These are phyloP conservation scores for Sardinella longiceps DNA, from an alignment of 2,797 vertebrate species.

Conservation along the genomic window DNA sequence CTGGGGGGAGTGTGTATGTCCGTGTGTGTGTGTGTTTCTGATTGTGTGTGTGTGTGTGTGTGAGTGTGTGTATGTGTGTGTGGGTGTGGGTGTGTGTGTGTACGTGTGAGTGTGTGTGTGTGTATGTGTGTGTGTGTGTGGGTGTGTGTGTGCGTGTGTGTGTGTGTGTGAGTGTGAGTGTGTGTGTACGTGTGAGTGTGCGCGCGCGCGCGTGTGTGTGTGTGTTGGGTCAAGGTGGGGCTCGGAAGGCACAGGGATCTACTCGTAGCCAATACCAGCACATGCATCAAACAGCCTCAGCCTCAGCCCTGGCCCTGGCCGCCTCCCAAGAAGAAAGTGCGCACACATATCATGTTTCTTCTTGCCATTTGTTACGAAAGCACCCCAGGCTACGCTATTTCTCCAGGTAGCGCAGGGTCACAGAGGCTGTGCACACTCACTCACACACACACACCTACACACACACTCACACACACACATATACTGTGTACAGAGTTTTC, in stretches of 20 bases:
- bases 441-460: background rate
- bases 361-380: background rate
- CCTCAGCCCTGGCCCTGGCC: background rate
- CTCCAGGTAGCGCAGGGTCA: conserved; percentile 20
- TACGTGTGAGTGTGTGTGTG: background rate
- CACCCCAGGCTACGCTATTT: conserved; percentile 3
- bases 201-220: conserved; percentile 1
- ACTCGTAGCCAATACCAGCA: background rate
- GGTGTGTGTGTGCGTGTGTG: conserved; percentile 16
- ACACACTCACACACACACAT: background rate
- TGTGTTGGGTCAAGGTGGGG: background rate
- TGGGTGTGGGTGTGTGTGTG: background rate
- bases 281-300: background rate
- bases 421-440: background rate
- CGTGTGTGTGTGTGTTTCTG: conserved; percentile 26
- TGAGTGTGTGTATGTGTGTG: background rate
- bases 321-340: background rate
- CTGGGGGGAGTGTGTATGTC: conserved; percentile 30
- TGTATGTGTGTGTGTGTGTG: conserved; percentile 7
- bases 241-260: background rate
- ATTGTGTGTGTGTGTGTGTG: background rate
- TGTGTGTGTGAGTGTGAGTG: background rate
- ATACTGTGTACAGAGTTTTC: background rate
- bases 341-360: conserved; percentile 1
- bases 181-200: background rate